These are phyloP conservation scores for Anomalospiza imberbis DNA, from an alignment of 2,797 vertebrate genomes.

Conservation along the genomic window DNA sequence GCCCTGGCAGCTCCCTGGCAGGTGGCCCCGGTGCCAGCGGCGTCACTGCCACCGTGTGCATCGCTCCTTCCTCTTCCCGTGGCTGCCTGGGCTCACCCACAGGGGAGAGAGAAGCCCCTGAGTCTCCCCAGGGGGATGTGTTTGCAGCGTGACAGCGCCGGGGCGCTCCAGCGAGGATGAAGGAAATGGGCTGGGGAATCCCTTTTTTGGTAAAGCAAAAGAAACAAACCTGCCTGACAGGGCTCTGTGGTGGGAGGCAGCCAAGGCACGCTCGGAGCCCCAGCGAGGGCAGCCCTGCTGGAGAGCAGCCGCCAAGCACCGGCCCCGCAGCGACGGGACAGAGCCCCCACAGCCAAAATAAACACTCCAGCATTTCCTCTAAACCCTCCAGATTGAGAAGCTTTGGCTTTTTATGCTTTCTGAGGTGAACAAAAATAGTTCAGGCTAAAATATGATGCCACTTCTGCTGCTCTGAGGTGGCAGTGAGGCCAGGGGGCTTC, in stretches of 20 bases:
- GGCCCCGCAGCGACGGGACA: neutral
- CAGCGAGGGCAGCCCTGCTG: neutral
- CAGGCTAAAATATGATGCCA: neutral
- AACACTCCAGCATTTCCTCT: neutral
- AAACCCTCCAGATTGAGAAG: neutral
- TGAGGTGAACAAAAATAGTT: neutral
- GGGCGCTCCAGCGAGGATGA: neutral
- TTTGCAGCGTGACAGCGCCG: neutral
- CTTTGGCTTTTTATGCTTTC: neutral
- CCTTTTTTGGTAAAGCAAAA: conserved; percentile 20
- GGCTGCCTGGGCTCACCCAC: neutral
- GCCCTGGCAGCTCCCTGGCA: neutral
- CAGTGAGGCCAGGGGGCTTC: neutral
- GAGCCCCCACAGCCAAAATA: neutral
- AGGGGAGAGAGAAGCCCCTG: neutral
- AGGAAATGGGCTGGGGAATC: neutral
- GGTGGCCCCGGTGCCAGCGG: neutral
- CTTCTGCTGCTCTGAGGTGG: neutral
- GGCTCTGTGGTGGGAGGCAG: neutral
- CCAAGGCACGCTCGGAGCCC: neutral
- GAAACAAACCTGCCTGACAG: neutral
- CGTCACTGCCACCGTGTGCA: neutral
- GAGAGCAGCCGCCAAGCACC: neutral
- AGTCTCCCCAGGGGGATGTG: fast-evolving
- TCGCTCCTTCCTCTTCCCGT: neutral